Conservation (phyloP, 2,797 vertebrate genomes). For the Pseudomugil tenellus region DNA sequence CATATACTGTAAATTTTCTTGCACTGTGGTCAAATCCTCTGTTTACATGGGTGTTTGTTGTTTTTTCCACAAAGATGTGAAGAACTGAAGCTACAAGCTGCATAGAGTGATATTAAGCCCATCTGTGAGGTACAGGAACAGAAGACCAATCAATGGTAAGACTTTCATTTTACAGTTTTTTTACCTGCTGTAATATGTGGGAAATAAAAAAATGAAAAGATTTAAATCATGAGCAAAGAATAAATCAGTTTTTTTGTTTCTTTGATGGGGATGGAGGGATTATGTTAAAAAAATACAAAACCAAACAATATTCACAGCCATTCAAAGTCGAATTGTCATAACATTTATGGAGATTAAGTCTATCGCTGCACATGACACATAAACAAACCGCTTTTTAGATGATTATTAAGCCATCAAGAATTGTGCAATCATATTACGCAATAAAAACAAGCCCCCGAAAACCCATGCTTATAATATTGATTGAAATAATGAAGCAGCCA, state of each 20-base stretch:
- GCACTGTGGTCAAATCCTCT: conserved; percentile 29
- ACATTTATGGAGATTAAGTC: conserved; percentile 30
- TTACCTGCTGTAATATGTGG: conserved; percentile 11
- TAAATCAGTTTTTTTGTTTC: background rate
- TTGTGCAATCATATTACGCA: conserved; percentile 32
- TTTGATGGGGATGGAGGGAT: conserved; percentile 26
- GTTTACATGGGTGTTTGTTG: conserved; percentile 25
- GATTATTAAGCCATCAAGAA: conserved; percentile 14
- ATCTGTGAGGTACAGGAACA: conserved; percentile 33
- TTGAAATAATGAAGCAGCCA: conserved; percentile 20
- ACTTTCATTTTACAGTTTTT: conserved; percentile 21
- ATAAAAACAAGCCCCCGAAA: conserved; percentile 19
- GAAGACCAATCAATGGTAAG: conserved; percentile 22
- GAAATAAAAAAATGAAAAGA: conserved; percentile 8
- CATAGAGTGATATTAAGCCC: conserved; percentile 23
- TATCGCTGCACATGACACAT: conserved; percentile 30
- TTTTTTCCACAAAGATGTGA: conserved; percentile 36
- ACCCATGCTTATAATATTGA: conserved; percentile 1
- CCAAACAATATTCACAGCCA: conserved; percentile 37
- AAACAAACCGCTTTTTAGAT: conserved; percentile 16
- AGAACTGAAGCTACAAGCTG: conserved; percentile 11
- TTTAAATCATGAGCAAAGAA: background rate
- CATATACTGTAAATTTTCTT: conserved; percentile 29
- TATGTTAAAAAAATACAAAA: conserved; percentile 21
- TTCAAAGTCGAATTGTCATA: conserved; percentile 30